Base-by-base conservation (phyloP, 1,140 invertebrate genomes). In the Drosophila watanabei region DNA sequence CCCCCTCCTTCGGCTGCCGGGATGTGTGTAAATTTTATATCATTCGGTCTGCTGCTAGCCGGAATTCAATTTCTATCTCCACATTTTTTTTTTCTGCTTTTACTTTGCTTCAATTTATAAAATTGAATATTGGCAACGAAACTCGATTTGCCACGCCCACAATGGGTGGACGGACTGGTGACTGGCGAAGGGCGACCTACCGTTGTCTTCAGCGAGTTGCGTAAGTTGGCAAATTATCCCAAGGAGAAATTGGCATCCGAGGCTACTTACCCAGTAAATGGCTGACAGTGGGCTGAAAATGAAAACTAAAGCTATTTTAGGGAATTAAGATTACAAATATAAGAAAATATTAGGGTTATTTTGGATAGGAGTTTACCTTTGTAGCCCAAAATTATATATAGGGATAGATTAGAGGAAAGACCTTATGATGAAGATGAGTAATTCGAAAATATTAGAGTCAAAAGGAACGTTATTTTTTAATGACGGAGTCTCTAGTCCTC, bases 51-150 rank as follows among this genome's bases (percentile, higher is more conserved):
- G 54, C 63, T 58, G 30, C 51, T 51, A 32, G 45, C 45, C 43
- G 33, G 75, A 79, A 79, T 58, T 79, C 65, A 79, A 79, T 79
- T 79, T 71, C 54, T 46, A 35, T 58, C 37, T 16, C 4, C 41
- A 20, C 41, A 32, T 54, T 62, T 61, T 66, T 63, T 49, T 63
- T 52, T 52, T 52, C 65, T 65, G 63, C 64, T 87, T 72, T 57
- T 75, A 72, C 83, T 86, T 87, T 87, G 65, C 59, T 80, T 87
- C 83, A 87, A 87, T 87, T 82, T 87, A 82, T 65, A 80, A 87
- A 87, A 87, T 87, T 87, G 83, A 87, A 87, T 87, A 82, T 87
- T 80, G 83, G 79, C 76, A 52, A 79, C 68, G 57, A 76, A 87
- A 87, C 83, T 87, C 83, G 83, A 87, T 87, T 87, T 87, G 54